A percentile compares a stretch with the other conserved stretches of the same genome.
Evolutionary conservation across 2,113 vertebrate species (phyloP).

Genomic region (Neolamprologus falcicula): DNA sequence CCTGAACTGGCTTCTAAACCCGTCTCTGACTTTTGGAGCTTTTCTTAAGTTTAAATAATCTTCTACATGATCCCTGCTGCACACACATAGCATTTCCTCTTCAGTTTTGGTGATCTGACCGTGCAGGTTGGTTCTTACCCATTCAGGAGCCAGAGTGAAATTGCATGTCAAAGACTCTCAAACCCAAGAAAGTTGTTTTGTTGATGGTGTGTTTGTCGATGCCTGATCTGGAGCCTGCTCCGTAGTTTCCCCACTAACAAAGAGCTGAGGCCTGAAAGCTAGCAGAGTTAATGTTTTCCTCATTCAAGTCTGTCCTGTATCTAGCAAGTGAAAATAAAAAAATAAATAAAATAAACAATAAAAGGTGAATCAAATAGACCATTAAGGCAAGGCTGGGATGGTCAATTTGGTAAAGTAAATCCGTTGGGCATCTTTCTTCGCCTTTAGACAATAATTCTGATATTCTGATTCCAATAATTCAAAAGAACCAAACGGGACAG

Average conservation of each 20-base stretch:
- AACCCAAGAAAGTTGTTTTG: neutral
- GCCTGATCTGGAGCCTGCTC: neutral
- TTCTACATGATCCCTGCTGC: neutral
- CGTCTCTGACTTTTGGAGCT: neutral
- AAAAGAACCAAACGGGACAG: too few relatives aligned
- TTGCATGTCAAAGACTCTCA: fast-evolving
- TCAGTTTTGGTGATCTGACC: neutral
- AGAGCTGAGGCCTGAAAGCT: neutral
- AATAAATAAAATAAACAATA: too few relatives aligned
- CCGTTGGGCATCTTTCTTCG: too few relatives aligned
- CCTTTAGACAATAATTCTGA: too few relatives aligned
- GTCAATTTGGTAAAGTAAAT: too few relatives aligned
- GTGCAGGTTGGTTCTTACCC: neutral
- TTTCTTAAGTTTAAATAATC: neutral
- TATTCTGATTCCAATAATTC: too few relatives aligned
- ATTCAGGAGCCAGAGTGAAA: neutral
- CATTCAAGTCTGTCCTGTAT: too few relatives aligned
- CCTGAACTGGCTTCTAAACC: neutral
- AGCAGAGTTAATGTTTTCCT: neutral
- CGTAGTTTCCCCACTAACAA: neutral
- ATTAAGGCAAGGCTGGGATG: too few relatives aligned
- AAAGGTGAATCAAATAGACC: too few relatives aligned
- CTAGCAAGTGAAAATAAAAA: too few relatives aligned
- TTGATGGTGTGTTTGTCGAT: neutral
- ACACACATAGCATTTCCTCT: neutral